These are phyloP conservation scores for Eupristina koningsbergeri DNA, from an alignment of 1,140 invertebrate genomes.

Conservation along the genomic window DNA sequence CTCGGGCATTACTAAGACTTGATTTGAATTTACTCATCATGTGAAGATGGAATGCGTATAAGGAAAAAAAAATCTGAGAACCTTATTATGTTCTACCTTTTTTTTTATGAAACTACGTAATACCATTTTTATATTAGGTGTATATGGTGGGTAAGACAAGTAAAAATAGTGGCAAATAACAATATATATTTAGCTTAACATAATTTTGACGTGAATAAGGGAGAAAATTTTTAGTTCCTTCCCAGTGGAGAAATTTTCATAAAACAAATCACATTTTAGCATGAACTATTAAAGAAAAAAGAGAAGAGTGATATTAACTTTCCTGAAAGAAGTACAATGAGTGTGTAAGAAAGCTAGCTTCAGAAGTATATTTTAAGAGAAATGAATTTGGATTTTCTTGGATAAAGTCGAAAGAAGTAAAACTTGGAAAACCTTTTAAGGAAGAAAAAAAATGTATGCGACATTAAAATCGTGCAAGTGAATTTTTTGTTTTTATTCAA, in stretches of 20 bases:
- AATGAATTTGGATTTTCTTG: constrained; percentile 6
- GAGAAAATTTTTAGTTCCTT: neutral
- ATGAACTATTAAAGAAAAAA: neutral
- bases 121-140: neutral
- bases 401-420: neutral
- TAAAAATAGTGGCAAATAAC: neutral
- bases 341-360: neutral
- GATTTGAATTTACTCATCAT: too few relatives aligned
- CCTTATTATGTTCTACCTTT: neutral
- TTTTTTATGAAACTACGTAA: neutral
- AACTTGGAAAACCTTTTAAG: constrained; percentile 33
- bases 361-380: neutral
- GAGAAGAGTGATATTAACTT: neutral
- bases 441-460: neutral
- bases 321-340: neutral
- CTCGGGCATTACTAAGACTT: too few relatives aligned
- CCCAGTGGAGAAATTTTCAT: neutral
- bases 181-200: neutral
- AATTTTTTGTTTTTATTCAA: neutral
- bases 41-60: too few relatives aligned
- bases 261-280: neutral
- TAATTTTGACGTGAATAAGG: neutral
- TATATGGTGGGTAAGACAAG: neutral
- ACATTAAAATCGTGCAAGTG: neutral
- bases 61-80: too few relatives aligned